Base-by-base conservation (phyloP, 2,113 vertebrate species). In the Galeopterus variegatus region DNA sequence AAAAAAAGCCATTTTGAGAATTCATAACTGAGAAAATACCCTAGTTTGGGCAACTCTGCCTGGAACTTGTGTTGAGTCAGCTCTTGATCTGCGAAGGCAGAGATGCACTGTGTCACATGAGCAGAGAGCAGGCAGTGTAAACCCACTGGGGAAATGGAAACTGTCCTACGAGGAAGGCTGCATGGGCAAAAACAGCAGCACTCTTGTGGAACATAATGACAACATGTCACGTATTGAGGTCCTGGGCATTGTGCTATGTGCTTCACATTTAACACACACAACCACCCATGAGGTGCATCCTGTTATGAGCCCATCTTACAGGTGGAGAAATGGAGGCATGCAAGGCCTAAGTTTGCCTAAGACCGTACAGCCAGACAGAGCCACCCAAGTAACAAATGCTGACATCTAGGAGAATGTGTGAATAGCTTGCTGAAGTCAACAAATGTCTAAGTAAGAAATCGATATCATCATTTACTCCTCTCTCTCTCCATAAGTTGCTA, bases 381-480 rank as follows among this genome's bases (percentile, higher is more conserved):
- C 24, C 50, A 6, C 26, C 14, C 1, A 23, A 26, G 48, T 3
- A 31, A 67, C 31, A 86, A 17, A n/a, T 11, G 62, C 1, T n/a
- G 48, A 50, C 41, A 0, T 62, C 33, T 18, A 69, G 52, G 19
- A 69, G 58, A 19, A 21, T 5, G n/a, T 18, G 33, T 26, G n/a
- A 4, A 11, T 19, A 2, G 17, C 5, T 76, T 60, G 18, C 60
- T 52, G 62, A 83, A 60, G 72, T 62, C 60, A 5, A 11, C 19
- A 2, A 48, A 50, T 21, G 19, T 41, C 18, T 23, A 19, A 7
- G 33, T 45, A 18, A 41, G 33, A 36, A 5, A 8, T 1, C 9
- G 84, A 24, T 24, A 5, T 0, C 8, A 12, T 15, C 4, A 50
- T 33, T 80, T 1, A 36, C 12, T 3, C 4, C 8, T 3, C 24